phyloP scores from a whole-genome alignment of 2,888 invertebrate species.

The Uloborus plumipes region DNA sequence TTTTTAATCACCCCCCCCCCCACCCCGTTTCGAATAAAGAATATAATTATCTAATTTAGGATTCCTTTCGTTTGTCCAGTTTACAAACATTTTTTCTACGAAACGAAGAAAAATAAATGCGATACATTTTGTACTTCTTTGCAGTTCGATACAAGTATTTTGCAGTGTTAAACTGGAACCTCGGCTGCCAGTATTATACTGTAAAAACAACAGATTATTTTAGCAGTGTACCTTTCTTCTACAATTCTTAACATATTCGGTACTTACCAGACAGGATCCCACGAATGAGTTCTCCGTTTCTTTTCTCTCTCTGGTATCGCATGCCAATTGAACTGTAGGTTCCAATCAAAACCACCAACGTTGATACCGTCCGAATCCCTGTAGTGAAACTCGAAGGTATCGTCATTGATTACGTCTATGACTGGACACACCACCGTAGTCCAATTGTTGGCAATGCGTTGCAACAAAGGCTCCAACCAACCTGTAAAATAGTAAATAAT shows the following conservation, averaged over 20 bases:
- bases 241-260: background rate
- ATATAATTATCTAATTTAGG: too few relatives aligned
- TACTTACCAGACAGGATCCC: conserved; percentile 85
- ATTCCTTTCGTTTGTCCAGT: too few relatives aligned
- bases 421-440: conserved; percentile 95
- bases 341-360: conserved; percentile 79
- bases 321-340: conserved; percentile 96
- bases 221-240: too few relatives aligned
- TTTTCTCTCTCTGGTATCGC: conserved; percentile 91
- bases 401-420: conserved; percentile 95
- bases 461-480: conserved; percentile 93
- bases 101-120: too few relatives aligned
- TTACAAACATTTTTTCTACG: too few relatives aligned
- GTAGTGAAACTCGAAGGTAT: conserved; percentile 90
- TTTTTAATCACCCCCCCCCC: too few relatives aligned
- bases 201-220: too few relatives aligned
- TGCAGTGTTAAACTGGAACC: too few relatives aligned
- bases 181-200: too few relatives aligned
- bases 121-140: too few relatives aligned
- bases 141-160: too few relatives aligned
- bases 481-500: conserved; percentile 74
- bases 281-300: conserved; percentile 85
- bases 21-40: too few relatives aligned
- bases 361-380: conserved; percentile 74
- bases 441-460: conserved; percentile 86